These are phyloP conservation scores for Melanotaenia boesemani DNA, from an alignment of 2,797 vertebrate genomes.

Conservation along the genomic window DNA sequence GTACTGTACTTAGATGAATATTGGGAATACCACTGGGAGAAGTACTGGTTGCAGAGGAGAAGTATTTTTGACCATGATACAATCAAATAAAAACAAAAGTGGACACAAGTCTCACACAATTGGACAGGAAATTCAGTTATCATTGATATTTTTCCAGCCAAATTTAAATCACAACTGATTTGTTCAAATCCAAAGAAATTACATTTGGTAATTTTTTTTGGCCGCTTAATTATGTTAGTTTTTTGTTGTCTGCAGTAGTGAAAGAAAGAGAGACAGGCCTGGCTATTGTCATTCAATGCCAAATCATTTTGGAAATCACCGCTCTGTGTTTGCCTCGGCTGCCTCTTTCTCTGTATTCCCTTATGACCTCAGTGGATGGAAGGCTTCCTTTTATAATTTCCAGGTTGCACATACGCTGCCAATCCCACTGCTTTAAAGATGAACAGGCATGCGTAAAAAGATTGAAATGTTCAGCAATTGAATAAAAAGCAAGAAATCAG, in stretches of 20 bases:
- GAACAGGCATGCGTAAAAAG: constrained; percentile 55
- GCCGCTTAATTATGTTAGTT: constrained; percentile 63
- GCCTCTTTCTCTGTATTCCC: constrained; percentile 83
- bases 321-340: constrained; percentile 78
- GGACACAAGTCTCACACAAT: constrained; percentile 52
- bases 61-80: constrained; percentile 16
- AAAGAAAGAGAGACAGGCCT: constrained; percentile 76
- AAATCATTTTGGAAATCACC: constrained; percentile 80
- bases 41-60: constrained; percentile 20
- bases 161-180: constrained; percentile 76
- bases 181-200: constrained; percentile 77
- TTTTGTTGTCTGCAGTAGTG: constrained; percentile 61
- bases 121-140: constrained; percentile 65
- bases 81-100: constrained; percentile 18
- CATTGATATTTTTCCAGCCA: constrained; percentile 72
- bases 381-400: constrained; percentile 86
- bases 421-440: constrained; percentile 43
- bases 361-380: constrained; percentile 82
- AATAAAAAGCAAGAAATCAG: constrained; percentile 29
- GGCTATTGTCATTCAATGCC: constrained; percentile 88
- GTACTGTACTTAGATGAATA: constrained; percentile 2
- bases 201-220: constrained; percentile 77
- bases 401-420: constrained; percentile 77
- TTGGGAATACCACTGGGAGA: constrained; percentile 15
- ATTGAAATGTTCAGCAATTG: constrained; percentile 41